Evolutionary conservation across 2,797 vertebrate species (phyloP).

Genomic region (Odontamblyopus lacepedii): DNA sequence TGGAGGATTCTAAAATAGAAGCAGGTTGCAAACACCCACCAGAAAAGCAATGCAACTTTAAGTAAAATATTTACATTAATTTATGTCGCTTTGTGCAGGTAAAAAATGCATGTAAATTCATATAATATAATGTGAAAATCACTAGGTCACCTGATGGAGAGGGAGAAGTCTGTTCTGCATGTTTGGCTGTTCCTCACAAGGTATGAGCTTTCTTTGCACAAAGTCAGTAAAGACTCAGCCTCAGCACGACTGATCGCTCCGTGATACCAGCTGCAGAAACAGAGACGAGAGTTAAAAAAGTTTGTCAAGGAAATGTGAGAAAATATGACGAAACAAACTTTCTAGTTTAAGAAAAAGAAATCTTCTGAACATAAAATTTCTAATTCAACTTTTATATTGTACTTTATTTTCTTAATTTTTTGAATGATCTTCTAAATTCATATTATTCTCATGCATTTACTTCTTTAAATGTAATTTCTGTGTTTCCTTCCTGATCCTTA

Average conservation of each 20-base stretch:
- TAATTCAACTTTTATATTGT: background rate
- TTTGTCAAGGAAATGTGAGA: too few species aligned
- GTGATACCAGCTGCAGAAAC: constrained; percentile 89
- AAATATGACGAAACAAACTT: background rate
- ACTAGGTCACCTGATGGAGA: constrained; percentile 86
- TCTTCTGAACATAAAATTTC: background rate
- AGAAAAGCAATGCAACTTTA: too few species aligned
- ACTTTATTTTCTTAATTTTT: too few species aligned
- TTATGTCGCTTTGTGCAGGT: too few species aligned
- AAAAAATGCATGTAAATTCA: too few species aligned
- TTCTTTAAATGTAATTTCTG: too few species aligned
- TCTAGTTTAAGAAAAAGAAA: background rate
- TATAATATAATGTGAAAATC: too few species aligned
- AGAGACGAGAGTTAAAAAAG: background rate
- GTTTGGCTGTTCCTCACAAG: constrained; percentile 92
- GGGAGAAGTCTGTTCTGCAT: constrained; percentile 86
- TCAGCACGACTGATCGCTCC: constrained; percentile 87
- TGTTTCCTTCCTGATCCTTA: constrained; percentile 54
- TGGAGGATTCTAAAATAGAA: too few species aligned
- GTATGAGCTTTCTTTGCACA: constrained; percentile 95
- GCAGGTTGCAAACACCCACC: too few species aligned
- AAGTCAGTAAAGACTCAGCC: constrained; percentile 86
- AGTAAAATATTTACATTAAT: too few species aligned
- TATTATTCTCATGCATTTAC: too few species aligned
- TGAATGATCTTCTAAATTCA: background rate